Base-by-base conservation (phyloP, 2,797 vertebrate species). In the Acrossocheilus fasciatus region DNA sequence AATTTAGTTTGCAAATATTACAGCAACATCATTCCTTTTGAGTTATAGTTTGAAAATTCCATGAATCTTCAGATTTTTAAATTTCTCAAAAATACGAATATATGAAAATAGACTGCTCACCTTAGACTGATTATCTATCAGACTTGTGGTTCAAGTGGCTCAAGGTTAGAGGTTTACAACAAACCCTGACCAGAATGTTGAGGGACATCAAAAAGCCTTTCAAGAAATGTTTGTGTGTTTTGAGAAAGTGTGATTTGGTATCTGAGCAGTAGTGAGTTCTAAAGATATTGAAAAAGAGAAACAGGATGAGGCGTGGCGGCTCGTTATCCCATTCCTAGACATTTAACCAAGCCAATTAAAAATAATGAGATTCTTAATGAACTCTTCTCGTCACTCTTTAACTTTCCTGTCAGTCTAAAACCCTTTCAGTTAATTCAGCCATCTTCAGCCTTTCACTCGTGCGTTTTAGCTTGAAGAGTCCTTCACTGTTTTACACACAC, bases 361-460 rank as follows among this genome's bases (percentile, higher is more conserved):
- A 86, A 52, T 77, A 83, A 88, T 34, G 50, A 59, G 15, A 47
- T 41, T 82, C 62, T 77, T 88, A 85, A 82, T 82, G 82, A 86
- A 39, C 47, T 64, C 77, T 84, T 50, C 50, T 85, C 50, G 4
- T 20, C 52, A 57, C 73, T 77, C 70, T 39, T 54, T 70, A 79
- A 72, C 83, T 78, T 45, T 79, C 17, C 52, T 17, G 39, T 79
- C 50, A 70, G 18, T 45, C 50, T 72, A 15, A 79, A 85, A 34
- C 17, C 17, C 18, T 59, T 78, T 41, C 20, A 76, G 45, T 82
- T 69, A 34, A 20, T 83, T 47, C 41, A 75, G 41, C 41, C 52
- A 12, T 45, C 39, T 34, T 66, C 45, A 68, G 82, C 30, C 41
- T 66, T 77, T 36, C 68, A 57, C 18, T 52, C 10, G 0, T 47